Base-by-base conservation (phyloP, 2,888 invertebrate species). In the Pharmacophagus antenor region DNA sequence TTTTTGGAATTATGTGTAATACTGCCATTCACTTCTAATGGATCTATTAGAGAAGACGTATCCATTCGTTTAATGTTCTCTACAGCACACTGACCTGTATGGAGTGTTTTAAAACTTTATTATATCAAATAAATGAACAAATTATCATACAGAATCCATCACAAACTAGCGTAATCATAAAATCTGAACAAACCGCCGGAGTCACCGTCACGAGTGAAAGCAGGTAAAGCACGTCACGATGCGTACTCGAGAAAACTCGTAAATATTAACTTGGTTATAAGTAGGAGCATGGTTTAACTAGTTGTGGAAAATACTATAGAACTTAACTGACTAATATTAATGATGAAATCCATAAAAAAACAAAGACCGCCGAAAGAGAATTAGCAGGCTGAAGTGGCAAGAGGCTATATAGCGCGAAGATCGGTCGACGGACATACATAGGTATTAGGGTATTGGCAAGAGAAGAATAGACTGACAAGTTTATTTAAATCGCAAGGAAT, bases 231-330 rank as follows among this genome's bases (percentile, higher is more conserved):
- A 64, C 71, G 73, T 69, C 72, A 72, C 67, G 68, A 68, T 58
- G 58, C 46, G 62, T 64, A 66, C 66, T 62, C 67, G 72, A 73
- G 77, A 77, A 76, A 77, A 75, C 73, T 71, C 70, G 69, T 74
- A 67, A 73, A 70, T 69, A 70, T 71, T 72, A 69, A 70, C 66
- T 70, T 63, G 66, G 64, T 62, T 53, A 57, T 31, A 52, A 58
- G 60, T 56, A 56, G 51, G 46, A 42, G 50, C 56, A 54, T 53
- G 61, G 41, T 56, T 27, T 8, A 8, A 7, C 37, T n/a, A n/a
- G 15, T 37, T n/a, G 37, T 3, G n/a, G 37, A n/a, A 37, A 37
- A n/a, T 37, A 15, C 37, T 37, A n/a, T 37, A 37, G n/a, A 37
- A 8, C n/a, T 37, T 37, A n/a, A n/a, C n/a, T n/a, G n/a, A n/a